Evolutionary conservation across 2,888 invertebrate genomes (phyloP).

Genomic region (Polydesmus complanatus): DNA sequence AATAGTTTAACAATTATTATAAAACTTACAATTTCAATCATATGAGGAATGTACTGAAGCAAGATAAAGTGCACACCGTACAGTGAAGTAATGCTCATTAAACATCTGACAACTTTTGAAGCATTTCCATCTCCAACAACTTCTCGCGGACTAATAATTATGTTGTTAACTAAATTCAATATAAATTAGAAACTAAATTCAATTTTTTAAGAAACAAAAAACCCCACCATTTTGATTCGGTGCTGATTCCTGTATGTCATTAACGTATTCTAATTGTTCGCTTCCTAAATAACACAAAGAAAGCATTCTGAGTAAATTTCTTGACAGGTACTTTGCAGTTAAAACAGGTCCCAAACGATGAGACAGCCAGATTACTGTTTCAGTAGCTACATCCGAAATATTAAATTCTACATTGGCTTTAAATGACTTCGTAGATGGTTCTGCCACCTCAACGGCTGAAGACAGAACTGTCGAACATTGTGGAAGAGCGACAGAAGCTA

Average conservation of each 20-base stretch:
- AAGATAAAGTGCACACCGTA: conserved; percentile 80
- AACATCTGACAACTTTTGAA: conserved; percentile 73
- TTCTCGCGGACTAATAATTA: conserved; percentile 17
- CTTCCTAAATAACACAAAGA: conserved; percentile 82
- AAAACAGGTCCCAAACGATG: conserved; percentile 87
- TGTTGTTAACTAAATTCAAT: conserved; percentile 9
- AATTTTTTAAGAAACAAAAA: neutral
- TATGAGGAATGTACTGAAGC: conserved; percentile 77
- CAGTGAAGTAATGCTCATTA: conserved; percentile 69
- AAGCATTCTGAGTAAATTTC: conserved; percentile 84
- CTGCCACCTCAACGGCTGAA: neutral
- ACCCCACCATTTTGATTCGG: neutral
- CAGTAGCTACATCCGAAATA: conserved; percentile 63
- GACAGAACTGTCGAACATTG: neutral
- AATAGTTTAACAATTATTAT: neutral
- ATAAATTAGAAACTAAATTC: neutral
- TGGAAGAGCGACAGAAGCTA: neutral
- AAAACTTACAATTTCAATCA: conserved; percentile 50
- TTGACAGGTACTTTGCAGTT: conserved; percentile 75
- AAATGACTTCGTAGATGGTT: neutral
- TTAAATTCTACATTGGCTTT: conserved; percentile 16
- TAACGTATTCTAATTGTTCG: conserved; percentile 38
- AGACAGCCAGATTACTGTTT: conserved; percentile 79
- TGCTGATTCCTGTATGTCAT: neutral
- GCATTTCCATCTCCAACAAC: conserved; percentile 63